Percentiles rank a stretch among this genome's conserved stretches.
phyloP scores from a whole-genome alignment of 2,888 invertebrate genomes.

The Helleia helle region DNA sequence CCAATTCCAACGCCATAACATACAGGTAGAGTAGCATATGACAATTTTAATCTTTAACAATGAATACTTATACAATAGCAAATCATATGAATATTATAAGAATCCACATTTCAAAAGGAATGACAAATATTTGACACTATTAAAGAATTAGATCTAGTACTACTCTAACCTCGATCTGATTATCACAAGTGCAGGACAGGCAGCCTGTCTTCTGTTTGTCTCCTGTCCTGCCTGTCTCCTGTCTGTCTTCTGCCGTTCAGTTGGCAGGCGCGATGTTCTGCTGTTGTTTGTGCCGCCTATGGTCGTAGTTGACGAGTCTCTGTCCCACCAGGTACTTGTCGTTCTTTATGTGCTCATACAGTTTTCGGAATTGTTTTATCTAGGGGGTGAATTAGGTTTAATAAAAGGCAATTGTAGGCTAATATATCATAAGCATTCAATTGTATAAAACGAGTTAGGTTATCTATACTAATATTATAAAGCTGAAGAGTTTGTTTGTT shows the following conservation, averaged over 20 bases:
- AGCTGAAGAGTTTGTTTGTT: too few species aligned
- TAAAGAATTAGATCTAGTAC: neutral
- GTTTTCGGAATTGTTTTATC: slow-evolving; percentile 92
- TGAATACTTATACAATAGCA: slow-evolving; percentile 1
- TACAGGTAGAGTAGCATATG: slow-evolving; percentile 1
- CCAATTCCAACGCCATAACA: slow-evolving; percentile 9
- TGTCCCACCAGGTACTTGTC: slow-evolving; percentile 99
- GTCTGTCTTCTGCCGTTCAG: slow-evolving; percentile 24
- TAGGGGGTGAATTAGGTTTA: too few species aligned
- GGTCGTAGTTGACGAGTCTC: slow-evolving; percentile 97
- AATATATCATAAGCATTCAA: too few species aligned
- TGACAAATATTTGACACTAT: neutral
- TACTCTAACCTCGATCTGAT: neutral
- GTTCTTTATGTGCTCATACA: slow-evolving; percentile 99
- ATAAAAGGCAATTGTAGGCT: too few species aligned
- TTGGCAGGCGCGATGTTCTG: slow-evolving; percentile 36
- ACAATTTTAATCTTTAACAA: neutral
- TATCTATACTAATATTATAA: too few species aligned
- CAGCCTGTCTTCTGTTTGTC: neutral
- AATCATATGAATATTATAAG: neutral
- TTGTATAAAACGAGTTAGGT: too few species aligned
- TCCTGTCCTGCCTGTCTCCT: neutral
- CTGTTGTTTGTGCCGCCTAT: slow-evolving; percentile 77
- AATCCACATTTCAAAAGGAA: neutral
- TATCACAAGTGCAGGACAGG: neutral